Percentiles rank a stretch among this genome's conserved stretches.
Conservation (phyloP, 2,888 invertebrate species). For the Drosophila leonis region DNA sequence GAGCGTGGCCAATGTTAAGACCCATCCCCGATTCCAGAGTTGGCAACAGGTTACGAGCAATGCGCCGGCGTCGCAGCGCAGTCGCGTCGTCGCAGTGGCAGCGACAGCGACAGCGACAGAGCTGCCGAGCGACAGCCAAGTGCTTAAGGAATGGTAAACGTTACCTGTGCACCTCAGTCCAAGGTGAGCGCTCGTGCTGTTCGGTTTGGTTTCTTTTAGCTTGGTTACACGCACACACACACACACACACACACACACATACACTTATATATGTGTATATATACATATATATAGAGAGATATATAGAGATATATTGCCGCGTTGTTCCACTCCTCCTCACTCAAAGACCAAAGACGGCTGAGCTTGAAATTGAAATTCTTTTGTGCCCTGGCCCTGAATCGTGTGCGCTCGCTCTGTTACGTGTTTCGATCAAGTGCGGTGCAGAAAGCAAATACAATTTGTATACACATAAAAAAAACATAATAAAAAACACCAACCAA, state of each 20-base stretch:
- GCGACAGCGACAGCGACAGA: conserved; percentile 3
- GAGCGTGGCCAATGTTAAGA: conserved; percentile 44
- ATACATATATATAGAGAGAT: not conserved
- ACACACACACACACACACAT: not conserved
- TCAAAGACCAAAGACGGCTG: conserved; percentile 32
- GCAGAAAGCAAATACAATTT: conserved; percentile 53
- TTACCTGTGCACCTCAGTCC: conserved; percentile 82
- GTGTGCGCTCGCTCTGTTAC: conserved; percentile 33
- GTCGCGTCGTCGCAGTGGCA: conserved; percentile 43
- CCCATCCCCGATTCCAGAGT: conserved; percentile 49
- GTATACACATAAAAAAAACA: conserved; percentile 32
- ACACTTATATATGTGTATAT: not conserved
- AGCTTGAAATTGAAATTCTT: conserved; percentile 51
- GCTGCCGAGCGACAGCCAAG: conserved; percentile 52
- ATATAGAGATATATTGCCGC: conserved; percentile 30
- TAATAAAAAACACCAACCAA: conserved; percentile 16
- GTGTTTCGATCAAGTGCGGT: conserved; percentile 48
- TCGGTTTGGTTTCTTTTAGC: conserved; percentile 68
- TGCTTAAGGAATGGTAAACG: conserved; percentile 84
- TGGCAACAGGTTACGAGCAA: conserved; percentile 35
- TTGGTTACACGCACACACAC: conserved; percentile 7
- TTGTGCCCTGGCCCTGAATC: conserved; percentile 38
- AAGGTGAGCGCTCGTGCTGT: conserved; percentile 84
- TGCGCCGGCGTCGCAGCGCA: conserved; percentile 10
- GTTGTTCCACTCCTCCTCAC: conserved; percentile 35